Evolutionary conservation across 2,113 vertebrate species (phyloP), one percentile per base, ranked within the genome.

Genomic region (Melanostigma gelatinosum): DNA sequence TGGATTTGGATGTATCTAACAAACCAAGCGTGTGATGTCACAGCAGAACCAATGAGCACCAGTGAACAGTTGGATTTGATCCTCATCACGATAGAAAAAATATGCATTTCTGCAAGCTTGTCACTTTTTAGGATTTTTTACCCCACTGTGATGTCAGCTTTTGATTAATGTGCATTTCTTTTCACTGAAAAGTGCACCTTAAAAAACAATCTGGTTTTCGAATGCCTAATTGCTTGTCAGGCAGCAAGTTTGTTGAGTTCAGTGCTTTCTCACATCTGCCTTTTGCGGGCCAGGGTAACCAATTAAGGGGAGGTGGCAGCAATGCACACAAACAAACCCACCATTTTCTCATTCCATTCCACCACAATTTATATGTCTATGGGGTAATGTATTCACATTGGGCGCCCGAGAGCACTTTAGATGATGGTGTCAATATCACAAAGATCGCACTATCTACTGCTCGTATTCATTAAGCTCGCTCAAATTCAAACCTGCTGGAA

Each of bases 341-440:
- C 13, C 42, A 44, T 87, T 77, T 83, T 80, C 81, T 74, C 73
- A 65, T 85, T 84, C 65, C 55, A 72, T 65, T 66, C 68, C 54
- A 68, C 61, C 36, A 34, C 82, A 87, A 66, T 60, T 84, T 81
- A 83, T 77, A 70, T 36, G 77, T 40, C 77, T 55, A 57, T 24
- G 8, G 24, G 70, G 68, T 85, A 74, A 88, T 83, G 80, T 77
- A 84, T 85, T 92, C 80, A 85, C 76, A 86, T 76, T 57, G 83
- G 78, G 75, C n/a, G 5, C 83, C 82, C 80, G 38, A 87, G 60
- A 88, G 87, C 82, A 82, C 85, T 90, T 88, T 55, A 84, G 85
- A 80, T 82, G 85, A 80, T 74, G 69, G 75, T 60, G 84, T 72
- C 62, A 72, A 90, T 87, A 87, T 77, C 20, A 29, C 83, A 73